phyloP scores from a whole-genome alignment of 2,113 vertebrate species.

The Lampris incognitus region DNA sequence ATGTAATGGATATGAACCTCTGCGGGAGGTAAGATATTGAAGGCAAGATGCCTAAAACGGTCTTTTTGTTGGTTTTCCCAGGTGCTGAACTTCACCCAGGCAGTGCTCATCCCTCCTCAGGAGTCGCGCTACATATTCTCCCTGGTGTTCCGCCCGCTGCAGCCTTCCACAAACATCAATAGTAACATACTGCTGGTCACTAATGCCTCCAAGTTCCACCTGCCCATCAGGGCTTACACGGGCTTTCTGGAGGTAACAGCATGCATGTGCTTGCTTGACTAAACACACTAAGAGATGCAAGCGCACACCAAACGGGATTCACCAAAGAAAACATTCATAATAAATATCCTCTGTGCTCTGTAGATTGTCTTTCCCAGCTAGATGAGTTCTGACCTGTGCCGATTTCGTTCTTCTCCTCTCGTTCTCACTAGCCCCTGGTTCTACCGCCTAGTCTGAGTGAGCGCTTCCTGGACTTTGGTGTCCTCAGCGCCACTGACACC shows the following conservation, averaged over 20 bases:
- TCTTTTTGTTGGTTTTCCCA: constrained; percentile 48
- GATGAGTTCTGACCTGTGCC: background rate
- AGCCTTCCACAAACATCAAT: constrained; percentile 88
- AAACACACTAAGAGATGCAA: background rate
- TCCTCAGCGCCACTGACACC: constrained; percentile 88
- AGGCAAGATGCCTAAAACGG: no score
- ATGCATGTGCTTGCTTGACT: background rate
- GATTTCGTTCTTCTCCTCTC: constrained; percentile 36
- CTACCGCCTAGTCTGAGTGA: constrained; percentile 87
- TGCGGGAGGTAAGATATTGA: no score
- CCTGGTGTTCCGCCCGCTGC: constrained; percentile 87
- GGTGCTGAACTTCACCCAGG: constrained; percentile 91
- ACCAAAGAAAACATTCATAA: background rate
- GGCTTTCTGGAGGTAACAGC: constrained; percentile 89
- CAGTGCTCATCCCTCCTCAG: constrained; percentile 88
- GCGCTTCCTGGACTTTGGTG: constrained; percentile 88
- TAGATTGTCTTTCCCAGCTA: background rate
- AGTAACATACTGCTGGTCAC: constrained; percentile 92
- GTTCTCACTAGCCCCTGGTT: constrained; percentile 83
- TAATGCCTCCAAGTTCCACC: constrained; percentile 92
- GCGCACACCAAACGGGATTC: background rate
- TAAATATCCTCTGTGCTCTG: background rate
- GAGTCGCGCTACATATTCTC: constrained; percentile 90
- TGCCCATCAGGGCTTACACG: constrained; percentile 90
- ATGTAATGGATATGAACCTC: no score